Percentiles rank a stretch among this genome's conserved stretches.
Evolutionary conservation across 1,140 invertebrate species (phyloP).

Genomic region (Drosophila hydei): DNA sequence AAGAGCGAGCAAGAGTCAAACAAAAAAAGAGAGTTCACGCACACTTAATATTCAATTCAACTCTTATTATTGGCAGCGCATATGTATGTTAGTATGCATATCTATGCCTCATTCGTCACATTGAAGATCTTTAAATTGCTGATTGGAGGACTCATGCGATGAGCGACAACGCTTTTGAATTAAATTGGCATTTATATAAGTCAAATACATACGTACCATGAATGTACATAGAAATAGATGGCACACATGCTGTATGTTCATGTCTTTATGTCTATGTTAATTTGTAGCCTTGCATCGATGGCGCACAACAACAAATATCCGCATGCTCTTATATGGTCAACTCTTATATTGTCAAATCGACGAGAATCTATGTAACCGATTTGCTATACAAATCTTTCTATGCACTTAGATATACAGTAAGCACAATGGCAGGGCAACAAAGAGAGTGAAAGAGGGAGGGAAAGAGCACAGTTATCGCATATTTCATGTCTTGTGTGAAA

Average conservation of each 20-base stretch:
- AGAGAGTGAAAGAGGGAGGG: slow-evolving; percentile 18
- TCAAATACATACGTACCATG: slow-evolving; percentile 14
- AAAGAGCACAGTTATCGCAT: slow-evolving; percentile 6
- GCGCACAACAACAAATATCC: too few species aligned
- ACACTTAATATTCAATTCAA: too few species aligned
- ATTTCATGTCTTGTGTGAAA: slow-evolving; percentile 10
- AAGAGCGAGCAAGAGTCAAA: too few species aligned
- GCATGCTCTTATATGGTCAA: slow-evolving; percentile 11
- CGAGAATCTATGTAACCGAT: not conserved
- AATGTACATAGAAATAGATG: not conserved
- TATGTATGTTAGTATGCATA: slow-evolving; percentile 40
- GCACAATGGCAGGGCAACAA: not conserved
- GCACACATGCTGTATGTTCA: not conserved
- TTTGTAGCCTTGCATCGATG: slow-evolving; percentile 1
- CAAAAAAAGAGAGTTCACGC: too few species aligned
- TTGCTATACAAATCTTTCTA: not conserved
- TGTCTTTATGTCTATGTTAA: too few species aligned
- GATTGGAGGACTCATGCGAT: slow-evolving; percentile 19
- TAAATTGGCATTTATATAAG: slow-evolving; percentile 36
- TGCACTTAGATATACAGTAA: not conserved
- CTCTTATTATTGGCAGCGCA: not conserved
- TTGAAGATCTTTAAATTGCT: slow-evolving; percentile 48
- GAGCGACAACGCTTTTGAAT: slow-evolving; percentile 9
- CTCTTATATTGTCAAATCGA: slow-evolving; percentile 21
- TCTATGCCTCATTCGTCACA: slow-evolving; percentile 13